A percentile compares a stretch with the other conserved stretches of the same genome.
Evolutionary conservation across 2,113 vertebrate species (phyloP).

Genomic region (Lepus americanus): DNA sequence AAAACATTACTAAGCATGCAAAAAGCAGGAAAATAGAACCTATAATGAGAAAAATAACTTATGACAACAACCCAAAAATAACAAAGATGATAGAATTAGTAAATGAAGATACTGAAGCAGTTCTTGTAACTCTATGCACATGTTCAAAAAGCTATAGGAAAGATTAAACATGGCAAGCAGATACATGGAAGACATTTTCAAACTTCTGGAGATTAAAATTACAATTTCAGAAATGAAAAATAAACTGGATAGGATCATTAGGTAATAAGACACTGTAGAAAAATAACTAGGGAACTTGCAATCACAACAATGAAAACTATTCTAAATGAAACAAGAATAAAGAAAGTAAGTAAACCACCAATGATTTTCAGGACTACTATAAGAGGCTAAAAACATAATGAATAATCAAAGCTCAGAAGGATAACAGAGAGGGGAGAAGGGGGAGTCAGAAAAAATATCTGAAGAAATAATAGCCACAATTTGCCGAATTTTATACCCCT

Average conservation of each 20-base stretch:
- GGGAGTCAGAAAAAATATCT: not conserved
- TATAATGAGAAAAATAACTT: constrained; percentile 29
- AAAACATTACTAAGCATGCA: constrained; percentile 45
- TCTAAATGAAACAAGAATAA: constrained; percentile 7
- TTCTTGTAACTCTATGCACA: not conserved
- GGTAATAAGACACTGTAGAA: not conserved
- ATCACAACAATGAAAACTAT: constrained; percentile 42
- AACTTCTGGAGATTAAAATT: constrained; percentile 10
- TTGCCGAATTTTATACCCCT: not conserved
- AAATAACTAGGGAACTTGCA: constrained; percentile 31
- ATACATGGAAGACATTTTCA: not conserved
- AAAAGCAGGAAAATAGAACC: constrained; percentile 36
- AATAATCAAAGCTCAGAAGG: not conserved
- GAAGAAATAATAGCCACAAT: not conserved
- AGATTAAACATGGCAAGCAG: constrained; percentile 6
- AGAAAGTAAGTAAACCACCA: not conserved
- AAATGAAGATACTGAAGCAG: constrained; percentile 35
- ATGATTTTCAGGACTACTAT: not conserved
- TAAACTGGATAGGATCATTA: not conserved
- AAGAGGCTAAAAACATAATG: not conserved
- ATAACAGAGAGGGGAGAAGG: not conserved
- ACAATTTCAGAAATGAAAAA: constrained; percentile 60
- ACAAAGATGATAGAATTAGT: constrained; percentile 22
- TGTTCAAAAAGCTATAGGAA: constrained; percentile 19
- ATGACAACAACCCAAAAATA: constrained; percentile 24